Evolutionary conservation across 1,140 invertebrate genomes (phyloP), one percentile per base, ranked within the genome.

Genomic region (Nomia melanderi): DNA sequence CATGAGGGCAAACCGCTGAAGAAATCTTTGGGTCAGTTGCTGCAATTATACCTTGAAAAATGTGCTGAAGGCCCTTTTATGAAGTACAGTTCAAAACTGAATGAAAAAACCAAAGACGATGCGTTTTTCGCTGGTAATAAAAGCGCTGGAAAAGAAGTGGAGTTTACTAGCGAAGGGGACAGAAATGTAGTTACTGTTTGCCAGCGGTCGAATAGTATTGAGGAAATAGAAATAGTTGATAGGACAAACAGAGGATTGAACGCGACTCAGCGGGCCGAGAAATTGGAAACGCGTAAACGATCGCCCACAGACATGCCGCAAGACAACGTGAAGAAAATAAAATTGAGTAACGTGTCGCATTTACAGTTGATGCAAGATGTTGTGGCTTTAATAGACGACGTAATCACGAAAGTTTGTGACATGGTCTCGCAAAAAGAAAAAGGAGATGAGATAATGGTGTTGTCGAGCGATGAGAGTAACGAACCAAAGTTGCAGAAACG

Each of bases 1-100:
- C 94, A 96, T 63, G 93, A 93, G 71, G 90, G 92, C 53, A 93
- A 94, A 87, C 82, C 87, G 1, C 36, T 93, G n/a, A 92, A 92
- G 54, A 90, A 88, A 70, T 91, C 91, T 1, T 65, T 92, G 6
- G 90, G 89, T 0, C 73, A 84, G 11, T 70, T 91, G 12, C 89
- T 93, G 27, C 85, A 90, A 31, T 81, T 85, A 39, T 87, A 91
- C 59, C 69, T 93, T 0, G 89, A 90, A 20, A 88, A 90, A 25
- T 91, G 92, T 53, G 88, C 91, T 0, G 88, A 88, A 6, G 88
- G 91, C 44, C 86, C 92, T 0, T 93, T 93, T 39, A 92, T 92
- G 83, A 89, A 86, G 8, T 92, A 91, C 69, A 88, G 88, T 41
- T 90, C 91, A 0, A 93, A 92, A 82, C 73, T 93, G 44, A 88